Evolutionary conservation across 2,797 vertebrate genomes (phyloP).

Genomic region (Halcyon badia): DNA sequence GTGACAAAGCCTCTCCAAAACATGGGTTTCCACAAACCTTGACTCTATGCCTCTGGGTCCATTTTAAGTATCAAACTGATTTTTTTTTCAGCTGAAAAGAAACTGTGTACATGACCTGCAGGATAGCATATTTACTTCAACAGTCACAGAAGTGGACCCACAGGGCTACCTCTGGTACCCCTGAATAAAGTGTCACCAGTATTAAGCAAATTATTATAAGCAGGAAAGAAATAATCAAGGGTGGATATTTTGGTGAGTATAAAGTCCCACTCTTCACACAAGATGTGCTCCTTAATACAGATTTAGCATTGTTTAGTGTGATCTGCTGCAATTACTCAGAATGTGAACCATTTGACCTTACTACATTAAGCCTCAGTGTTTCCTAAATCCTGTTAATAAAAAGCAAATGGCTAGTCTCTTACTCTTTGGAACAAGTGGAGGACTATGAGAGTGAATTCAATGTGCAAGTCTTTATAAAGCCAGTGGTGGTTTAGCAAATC

Average conservation of each 20-base stretch:
- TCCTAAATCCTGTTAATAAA: constrained; percentile 26
- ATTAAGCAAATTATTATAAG: neutral
- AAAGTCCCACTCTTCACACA: neutral
- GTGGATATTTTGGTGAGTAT: neutral
- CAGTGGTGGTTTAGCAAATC: neutral
- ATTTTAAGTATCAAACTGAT: neutral
- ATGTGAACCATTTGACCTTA: neutral
- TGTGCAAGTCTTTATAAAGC: neutral
- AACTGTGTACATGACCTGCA: neutral
- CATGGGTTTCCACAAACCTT: neutral
- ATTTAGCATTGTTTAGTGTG: neutral
- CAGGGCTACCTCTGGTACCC: neutral
- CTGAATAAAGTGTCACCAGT: neutral
- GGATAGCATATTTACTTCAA: neutral
- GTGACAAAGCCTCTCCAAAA: neutral
- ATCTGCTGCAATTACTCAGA: neutral
- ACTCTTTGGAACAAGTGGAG: neutral
- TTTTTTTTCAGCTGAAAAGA: neutral
- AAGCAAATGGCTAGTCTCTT: neutral
- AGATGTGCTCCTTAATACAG: neutral
- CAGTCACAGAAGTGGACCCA: neutral
- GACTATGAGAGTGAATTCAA: neutral
- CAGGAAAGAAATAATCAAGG: neutral
- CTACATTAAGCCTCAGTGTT: neutral
- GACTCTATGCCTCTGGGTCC: neutral